A percentile compares a stretch with the other conserved stretches of the same genome.
Conservation (phyloP, 2,888 invertebrate species). For the Sarcophaga carnaria region DNA sequence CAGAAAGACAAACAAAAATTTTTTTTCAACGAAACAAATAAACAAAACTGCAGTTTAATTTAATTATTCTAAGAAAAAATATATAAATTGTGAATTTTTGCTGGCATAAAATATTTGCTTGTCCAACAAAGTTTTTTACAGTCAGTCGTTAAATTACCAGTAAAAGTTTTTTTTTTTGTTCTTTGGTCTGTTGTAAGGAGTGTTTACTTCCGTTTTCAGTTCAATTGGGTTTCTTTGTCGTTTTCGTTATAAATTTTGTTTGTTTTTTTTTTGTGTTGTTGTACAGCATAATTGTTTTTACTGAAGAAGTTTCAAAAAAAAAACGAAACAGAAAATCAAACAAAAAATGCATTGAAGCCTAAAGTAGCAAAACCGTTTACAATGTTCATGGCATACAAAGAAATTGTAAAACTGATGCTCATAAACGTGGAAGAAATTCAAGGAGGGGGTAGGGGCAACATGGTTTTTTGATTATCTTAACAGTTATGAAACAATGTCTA, state of each 20-base stretch:
- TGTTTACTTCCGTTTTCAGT: constrained; percentile 65
- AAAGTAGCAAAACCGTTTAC: constrained; percentile 47
- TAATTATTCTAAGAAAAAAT: constrained; percentile 53
- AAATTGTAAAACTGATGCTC: neutral
- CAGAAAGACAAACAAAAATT: neutral
- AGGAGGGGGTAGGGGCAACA: neutral
- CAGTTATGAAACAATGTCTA: too few relatives aligned
- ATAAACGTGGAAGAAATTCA: neutral
- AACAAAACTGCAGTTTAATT: constrained; percentile 52
- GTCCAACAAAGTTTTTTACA: constrained; percentile 31
- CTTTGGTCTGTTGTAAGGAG: constrained; percentile 46
- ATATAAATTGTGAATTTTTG: neutral
- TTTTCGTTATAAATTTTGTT: constrained; percentile 36
- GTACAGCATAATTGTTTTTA: constrained; percentile 48
- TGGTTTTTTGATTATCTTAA: too few relatives aligned
- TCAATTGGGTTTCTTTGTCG: constrained; percentile 14
- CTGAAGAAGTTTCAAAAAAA: constrained; percentile 53
- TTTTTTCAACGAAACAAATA: neutral
- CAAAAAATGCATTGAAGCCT: constrained; percentile 40
- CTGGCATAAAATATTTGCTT: constrained; percentile 1
- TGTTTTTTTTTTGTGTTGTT: constrained; percentile 9
- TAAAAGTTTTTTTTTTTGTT: neutral
- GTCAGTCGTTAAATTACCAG: constrained; percentile 58
- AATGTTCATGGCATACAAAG: constrained; percentile 30
- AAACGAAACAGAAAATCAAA: neutral